These are phyloP conservation scores for Catalaphyllia jardinei DNA, from an alignment of 64 coral and sea anemone genomes.

Conservation along the genomic window DNA sequence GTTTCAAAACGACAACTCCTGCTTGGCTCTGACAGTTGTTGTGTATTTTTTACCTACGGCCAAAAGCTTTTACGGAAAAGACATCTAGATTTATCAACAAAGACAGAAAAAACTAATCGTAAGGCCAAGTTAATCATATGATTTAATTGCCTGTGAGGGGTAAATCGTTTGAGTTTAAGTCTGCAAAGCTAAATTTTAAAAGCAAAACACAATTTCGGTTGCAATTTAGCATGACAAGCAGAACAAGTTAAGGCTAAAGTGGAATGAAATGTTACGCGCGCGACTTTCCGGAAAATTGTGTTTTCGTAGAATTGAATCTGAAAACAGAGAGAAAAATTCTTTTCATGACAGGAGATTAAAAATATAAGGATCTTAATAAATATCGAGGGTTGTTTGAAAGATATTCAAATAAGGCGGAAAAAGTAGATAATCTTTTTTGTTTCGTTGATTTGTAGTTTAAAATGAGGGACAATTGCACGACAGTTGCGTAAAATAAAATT, in stretches of 20 bases:
- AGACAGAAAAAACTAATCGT: not conserved
- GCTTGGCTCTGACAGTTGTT: not conserved
- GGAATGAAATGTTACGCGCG: not conserved
- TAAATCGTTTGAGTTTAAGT: constrained; percentile 11
- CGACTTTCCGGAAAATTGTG: not conserved
- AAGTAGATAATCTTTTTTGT: constrained; percentile 10
- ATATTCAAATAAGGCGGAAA: constrained; percentile 41
- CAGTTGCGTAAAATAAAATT: not conserved
- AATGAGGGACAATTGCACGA: not conserved
- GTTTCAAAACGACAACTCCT: not conserved
- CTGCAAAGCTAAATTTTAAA: not conserved
- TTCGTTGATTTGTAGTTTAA: not conserved
- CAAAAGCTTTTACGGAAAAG: not conserved
- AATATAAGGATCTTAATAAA: constrained; percentile 19
- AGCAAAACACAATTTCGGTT: constrained; percentile 4
- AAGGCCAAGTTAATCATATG: not conserved
- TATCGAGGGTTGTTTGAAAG: not conserved
- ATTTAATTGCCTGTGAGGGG: constrained; percentile 31
- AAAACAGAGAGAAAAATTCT: constrained; percentile 12
- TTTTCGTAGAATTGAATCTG: not conserved
- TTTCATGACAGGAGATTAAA: constrained; percentile 20
- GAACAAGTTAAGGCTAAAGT: not conserved
- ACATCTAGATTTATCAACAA: constrained; percentile 39
- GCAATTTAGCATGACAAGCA: not conserved
- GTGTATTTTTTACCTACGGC: not conserved